Conservation (phyloP, 53 echinoderm and acorn worm genomes). For the Arbacia lixula region DNA sequence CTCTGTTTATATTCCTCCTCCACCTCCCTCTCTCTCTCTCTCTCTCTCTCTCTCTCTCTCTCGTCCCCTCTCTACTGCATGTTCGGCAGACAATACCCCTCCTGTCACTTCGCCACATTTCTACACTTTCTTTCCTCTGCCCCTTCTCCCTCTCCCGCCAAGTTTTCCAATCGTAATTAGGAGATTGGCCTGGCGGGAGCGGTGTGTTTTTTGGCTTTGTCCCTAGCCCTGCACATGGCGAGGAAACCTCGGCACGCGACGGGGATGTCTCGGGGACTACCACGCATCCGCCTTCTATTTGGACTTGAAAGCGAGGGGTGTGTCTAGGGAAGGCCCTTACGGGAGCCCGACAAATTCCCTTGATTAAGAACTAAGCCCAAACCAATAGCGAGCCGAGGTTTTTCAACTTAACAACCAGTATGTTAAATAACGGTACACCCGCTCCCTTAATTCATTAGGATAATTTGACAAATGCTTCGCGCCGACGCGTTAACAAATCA, state of each 20-base stretch:
- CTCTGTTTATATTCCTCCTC: conserved; percentile 4
- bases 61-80: not conserved
- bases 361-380: too few relatives aligned
- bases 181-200: conserved; percentile 35
- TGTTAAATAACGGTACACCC: not conserved
- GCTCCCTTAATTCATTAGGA: conserved; percentile 26
- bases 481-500: not conserved
- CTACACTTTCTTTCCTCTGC: not conserved
- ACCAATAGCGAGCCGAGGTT: conserved; percentile 5
- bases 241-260: too few relatives aligned
- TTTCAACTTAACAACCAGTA: conserved; percentile 27
- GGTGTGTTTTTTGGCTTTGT: too few relatives aligned
- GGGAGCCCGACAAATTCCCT: too few relatives aligned
- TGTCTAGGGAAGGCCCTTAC: too few relatives aligned
- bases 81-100: conserved; percentile 37
- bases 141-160: conserved; percentile 1
- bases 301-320: too few relatives aligned
- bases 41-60: too few relatives aligned
- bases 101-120: conserved; percentile 35
- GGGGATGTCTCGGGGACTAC: too few relatives aligned
- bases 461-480: conserved; percentile 22
- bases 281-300: too few relatives aligned
- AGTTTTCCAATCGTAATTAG: conserved; percentile 54
- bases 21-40: too few relatives aligned
- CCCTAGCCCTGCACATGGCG: too few relatives aligned